phyloP scores from a whole-genome alignment of 1,140 invertebrate species.

The Heliconius nattereri region DNA sequence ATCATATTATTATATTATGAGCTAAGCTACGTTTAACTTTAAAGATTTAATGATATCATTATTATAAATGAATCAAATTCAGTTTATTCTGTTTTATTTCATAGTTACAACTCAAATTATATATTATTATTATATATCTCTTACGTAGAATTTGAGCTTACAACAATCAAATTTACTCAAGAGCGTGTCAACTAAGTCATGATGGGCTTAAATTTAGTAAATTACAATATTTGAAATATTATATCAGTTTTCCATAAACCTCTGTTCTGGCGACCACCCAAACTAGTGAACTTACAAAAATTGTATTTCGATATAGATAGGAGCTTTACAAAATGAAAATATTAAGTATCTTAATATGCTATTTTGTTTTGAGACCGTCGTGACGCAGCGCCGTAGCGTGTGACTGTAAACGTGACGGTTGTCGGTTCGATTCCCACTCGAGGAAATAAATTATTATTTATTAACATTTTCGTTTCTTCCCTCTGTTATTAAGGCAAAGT shows the following conservation, averaged over 20 bases:
- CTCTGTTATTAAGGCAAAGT: too few species aligned
- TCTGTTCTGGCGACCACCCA: conserved; percentile 5
- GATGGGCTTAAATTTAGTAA: not conserved
- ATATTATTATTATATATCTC: too few species aligned
- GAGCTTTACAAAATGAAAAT: not conserved
- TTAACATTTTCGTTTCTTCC: too few species aligned
- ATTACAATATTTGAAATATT: not conserved
- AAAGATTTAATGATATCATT: too few species aligned
- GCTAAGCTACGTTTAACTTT: too few species aligned
- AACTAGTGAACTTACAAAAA: not conserved
- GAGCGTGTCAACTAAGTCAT: not conserved
- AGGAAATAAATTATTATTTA: not conserved
- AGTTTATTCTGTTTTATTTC: too few species aligned
- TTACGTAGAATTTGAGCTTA: too few species aligned
- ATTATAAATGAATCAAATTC: too few species aligned
- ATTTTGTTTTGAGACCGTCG: not conserved
- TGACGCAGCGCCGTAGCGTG: too few species aligned
- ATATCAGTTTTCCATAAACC: not conserved
- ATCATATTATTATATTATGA: too few species aligned
- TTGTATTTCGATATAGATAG: not conserved
- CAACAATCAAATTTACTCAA: too few species aligned
- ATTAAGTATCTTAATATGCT: not conserved
- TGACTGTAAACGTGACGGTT: not conserved
- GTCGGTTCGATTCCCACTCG: not conserved
- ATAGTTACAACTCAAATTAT: too few species aligned